Evolutionary conservation across 2,888 invertebrate genomes (phyloP).

Genomic region (Blastobasis lacticolella): DNA sequence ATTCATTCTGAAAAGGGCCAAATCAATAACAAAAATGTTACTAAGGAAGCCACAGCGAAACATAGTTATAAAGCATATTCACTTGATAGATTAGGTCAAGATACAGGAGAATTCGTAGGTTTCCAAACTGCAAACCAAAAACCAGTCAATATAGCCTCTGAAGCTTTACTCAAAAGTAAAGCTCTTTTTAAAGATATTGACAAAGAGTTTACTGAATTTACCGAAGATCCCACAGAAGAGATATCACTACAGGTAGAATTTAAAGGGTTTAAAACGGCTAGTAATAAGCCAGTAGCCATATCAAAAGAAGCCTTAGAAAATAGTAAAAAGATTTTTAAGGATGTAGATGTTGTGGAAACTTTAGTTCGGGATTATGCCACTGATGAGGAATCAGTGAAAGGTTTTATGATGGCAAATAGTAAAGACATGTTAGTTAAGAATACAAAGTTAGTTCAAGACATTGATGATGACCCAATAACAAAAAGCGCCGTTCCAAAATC

Average conservation of each 20-base stretch:
- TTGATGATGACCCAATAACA: slow-evolving; percentile 10
- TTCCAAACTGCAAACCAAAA: slow-evolving; percentile 37
- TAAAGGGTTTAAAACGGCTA: slow-evolving; percentile 39
- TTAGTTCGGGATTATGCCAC: background rate
- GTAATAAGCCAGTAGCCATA: slow-evolving; percentile 30
- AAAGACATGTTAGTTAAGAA: slow-evolving; percentile 33
- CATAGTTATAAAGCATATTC: no score
- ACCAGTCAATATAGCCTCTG: slow-evolving; percentile 26
- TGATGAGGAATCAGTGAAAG: slow-evolving; percentile 1
- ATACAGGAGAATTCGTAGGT: slow-evolving; percentile 9
- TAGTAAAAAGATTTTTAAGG: slow-evolving; percentile 29
- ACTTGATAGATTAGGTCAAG: no score
- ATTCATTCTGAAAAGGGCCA: no score
- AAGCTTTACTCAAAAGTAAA: slow-evolving; percentile 24
- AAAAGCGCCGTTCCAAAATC: background rate
- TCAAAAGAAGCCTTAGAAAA: slow-evolving; percentile 23
- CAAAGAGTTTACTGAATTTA: background rate
- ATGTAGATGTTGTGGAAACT: slow-evolving; percentile 17
- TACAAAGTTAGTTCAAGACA: slow-evolving; percentile 32
- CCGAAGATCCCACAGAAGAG: background rate
- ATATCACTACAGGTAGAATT: background rate
- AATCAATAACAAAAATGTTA: no score
- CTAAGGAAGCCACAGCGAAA: no score
- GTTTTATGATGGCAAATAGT: slow-evolving; percentile 34
- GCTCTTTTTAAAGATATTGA: slow-evolving; percentile 14